Conservation (phyloP, 2,888 invertebrate genomes). For the Perizoma affinitatum region DNA sequence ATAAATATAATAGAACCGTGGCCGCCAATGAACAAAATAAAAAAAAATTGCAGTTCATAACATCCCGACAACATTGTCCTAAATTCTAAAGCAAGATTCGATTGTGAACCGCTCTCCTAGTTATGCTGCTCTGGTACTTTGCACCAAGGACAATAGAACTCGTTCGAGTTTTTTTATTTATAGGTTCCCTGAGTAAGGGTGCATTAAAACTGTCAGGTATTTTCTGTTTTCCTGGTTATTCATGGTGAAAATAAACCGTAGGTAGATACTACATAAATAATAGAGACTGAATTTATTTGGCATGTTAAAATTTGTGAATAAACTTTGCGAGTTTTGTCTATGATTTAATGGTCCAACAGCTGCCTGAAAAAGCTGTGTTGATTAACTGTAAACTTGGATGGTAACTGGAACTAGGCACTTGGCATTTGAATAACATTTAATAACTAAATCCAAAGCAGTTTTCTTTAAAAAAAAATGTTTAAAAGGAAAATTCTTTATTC, state of each 20-base stretch:
- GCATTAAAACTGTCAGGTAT: slow-evolving; percentile 16
- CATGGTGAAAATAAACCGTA: slow-evolving; percentile 35
- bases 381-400: slow-evolving; percentile 24
- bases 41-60: background rate
- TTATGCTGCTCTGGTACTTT: slow-evolving; percentile 32
- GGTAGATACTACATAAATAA: slow-evolving; percentile 5
- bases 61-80: slow-evolving; percentile 4
- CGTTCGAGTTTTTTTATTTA: slow-evolving; percentile 29
- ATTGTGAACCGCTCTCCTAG: slow-evolving; percentile 14
- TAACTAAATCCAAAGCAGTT: background rate
- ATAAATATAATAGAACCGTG: background rate
- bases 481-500: no score
- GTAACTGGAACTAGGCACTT: background rate
- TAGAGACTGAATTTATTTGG: slow-evolving; percentile 6
- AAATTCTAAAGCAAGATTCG: slow-evolving; percentile 12
- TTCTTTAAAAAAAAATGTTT: background rate
- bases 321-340: slow-evolving; percentile 19
- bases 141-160: slow-evolving; percentile 33
- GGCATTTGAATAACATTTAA: no score
- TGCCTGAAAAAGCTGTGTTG: slow-evolving; percentile 14
- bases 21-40: background rate
- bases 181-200: slow-evolving; percentile 22
- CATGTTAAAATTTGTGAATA: slow-evolving; percentile 12
- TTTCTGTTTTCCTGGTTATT: slow-evolving; percentile 31
- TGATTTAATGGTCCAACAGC: slow-evolving; percentile 18